These are phyloP conservation scores for Sapajus apella DNA, from an alignment of 2,113 vertebrate genomes.

Conservation along the genomic window DNA sequence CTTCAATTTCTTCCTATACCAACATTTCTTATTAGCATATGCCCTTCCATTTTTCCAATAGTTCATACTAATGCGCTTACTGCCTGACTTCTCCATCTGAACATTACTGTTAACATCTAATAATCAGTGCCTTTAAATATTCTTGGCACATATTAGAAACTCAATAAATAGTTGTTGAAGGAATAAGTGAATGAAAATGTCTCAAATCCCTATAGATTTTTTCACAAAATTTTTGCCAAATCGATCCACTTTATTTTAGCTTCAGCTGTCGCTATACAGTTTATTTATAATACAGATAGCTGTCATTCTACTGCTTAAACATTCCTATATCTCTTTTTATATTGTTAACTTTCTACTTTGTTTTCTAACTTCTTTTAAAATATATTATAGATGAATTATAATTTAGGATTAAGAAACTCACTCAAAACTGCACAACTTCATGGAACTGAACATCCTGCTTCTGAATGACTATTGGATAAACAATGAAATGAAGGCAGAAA, in stretches of 20 bases:
- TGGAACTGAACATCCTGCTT: too few species aligned
- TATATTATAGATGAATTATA: background rate
- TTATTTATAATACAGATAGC: background rate
- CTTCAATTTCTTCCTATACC: background rate
- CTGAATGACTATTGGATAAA: too few species aligned
- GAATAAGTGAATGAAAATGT: background rate
- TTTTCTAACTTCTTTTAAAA: background rate
- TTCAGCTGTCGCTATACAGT: background rate
- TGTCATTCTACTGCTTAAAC: background rate
- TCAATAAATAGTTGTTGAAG: background rate
- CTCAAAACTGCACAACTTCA: too few species aligned
- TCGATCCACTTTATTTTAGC: background rate
- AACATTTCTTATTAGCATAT: background rate
- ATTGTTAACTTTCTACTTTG: background rate
- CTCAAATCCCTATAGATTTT: background rate
- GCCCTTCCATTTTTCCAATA: background rate
- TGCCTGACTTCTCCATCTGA: background rate
- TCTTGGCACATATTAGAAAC: background rate
- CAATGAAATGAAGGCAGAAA: too few species aligned
- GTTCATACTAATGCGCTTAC: background rate
- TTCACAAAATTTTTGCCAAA: background rate
- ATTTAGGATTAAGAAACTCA: too few species aligned
- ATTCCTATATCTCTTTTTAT: background rate
- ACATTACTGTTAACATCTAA: background rate
- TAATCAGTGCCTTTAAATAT: background rate